Percentiles rank a stretch among this genome's conserved stretches.
Evolutionary conservation across 2,888 invertebrate species (phyloP).

Genomic region (Andrena hattorfiana): DNA sequence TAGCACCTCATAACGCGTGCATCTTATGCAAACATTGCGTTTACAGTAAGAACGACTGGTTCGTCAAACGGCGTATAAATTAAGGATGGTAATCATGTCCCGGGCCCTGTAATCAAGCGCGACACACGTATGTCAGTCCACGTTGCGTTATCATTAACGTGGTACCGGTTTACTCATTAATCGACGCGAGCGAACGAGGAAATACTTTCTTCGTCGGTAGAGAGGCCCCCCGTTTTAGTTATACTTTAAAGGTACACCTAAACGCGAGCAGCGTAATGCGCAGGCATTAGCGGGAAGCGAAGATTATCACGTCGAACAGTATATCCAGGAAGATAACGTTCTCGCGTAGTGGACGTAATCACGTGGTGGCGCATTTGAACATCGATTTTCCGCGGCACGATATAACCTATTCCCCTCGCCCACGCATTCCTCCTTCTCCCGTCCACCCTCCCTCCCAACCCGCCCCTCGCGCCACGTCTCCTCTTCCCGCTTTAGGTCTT

Average conservation of each 20-base stretch:
- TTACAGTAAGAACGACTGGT: neutral
- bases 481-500: constrained; percentile 58
- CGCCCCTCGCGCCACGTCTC: constrained; percentile 5
- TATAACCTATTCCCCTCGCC: constrained; percentile 69
- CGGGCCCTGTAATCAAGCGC: neutral
- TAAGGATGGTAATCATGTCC: neutral
- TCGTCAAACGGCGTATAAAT: neutral
- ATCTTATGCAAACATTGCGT: neutral
- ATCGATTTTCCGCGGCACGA: constrained; percentile 79
- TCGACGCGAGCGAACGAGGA: neutral
- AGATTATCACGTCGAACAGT: constrained; percentile 52
- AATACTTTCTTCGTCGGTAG: neutral
- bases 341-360: constrained; percentile 75
- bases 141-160: neutral
- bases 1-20: neutral
- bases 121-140: neutral
- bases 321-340: constrained; percentile 72
- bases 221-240: neutral
- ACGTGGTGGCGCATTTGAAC: constrained; percentile 78
- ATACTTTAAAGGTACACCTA: neutral
- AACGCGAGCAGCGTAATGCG: neutral
- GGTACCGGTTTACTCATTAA: constrained; percentile 1
- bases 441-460: constrained; percentile 38
- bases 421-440: constrained; percentile 64
- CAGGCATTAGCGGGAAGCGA: constrained; percentile 5